Evolutionary conservation across 2,797 vertebrate genomes (phyloP), one percentile per base, ranked within the genome.

Genomic region (Triplophysa yarkandensis): DNA sequence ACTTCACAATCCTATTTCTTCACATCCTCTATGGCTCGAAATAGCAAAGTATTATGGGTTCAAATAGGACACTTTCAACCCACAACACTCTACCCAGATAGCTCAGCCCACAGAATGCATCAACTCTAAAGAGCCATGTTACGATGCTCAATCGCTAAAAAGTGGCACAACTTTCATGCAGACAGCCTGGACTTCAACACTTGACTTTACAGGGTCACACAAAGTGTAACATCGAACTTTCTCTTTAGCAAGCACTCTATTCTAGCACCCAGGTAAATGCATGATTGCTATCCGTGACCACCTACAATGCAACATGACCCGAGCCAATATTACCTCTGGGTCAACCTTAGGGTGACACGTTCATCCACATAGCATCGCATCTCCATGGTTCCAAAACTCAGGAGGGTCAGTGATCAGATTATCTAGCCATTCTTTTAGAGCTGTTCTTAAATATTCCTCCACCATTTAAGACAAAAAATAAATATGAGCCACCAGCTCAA

Each of bases 391-490:
- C 81, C 62, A 76, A 78, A 76, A 67, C 76, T 71, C 65, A 71
- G 63, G n/a, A 43, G 48, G 67, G 10, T 54, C 57, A 57, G 63
- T 83, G 86, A 91, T 87, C 83, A 91, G 89, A 92, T 92, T 90
- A 90, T 87, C 83, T 70, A 58, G 16, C 10, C 43, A 55, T 72
- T 82, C 77, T 86, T 82, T 83, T 81, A 83, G 81, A 82, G 86
- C 88, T 83, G 32, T 85, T 69, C 36, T 77, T 83, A 81, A 85
- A 87, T 90, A 85, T 83, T 84, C 86, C 89, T 89, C 90, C 86
- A 85, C 86, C 87, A 90, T 90, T 90, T 92, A 91, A 92, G 88
- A 89, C 87, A 69, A 87, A 91, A 92, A 90, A 89, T 90, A 93
- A 93, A 92, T 89, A 92, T 68, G 82, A 81, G 76, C 67, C 75